Conservation (phyloP, 2,113 vertebrate species). For the Tamias sibiricus region DNA sequence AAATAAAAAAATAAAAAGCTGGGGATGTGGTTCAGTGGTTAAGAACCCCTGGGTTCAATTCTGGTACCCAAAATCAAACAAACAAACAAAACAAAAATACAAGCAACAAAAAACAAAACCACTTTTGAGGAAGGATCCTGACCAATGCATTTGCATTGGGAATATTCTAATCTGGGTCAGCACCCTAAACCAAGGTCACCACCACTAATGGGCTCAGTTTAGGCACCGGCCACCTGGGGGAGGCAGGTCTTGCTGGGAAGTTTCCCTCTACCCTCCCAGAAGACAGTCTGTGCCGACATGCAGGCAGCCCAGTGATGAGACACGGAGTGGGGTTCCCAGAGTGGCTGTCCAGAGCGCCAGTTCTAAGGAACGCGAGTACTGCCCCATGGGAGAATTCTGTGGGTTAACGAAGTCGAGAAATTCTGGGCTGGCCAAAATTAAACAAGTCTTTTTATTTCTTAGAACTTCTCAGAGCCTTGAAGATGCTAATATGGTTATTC, state of each 20-base stretch:
- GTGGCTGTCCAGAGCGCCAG: not conserved
- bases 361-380: not conserved
- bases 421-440: not conserved
- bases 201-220: not conserved
- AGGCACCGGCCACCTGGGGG: not conserved
- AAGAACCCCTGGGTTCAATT: too few relatives aligned
- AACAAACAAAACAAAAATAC: accelerated
- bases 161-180: not conserved
- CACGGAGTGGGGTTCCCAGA: not conserved
- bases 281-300: not conserved
- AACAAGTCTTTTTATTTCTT: not conserved
- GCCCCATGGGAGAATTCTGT: not conserved
- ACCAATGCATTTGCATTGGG: not conserved
- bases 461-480: not conserved
- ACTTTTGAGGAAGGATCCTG: not conserved
- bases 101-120: not conserved
- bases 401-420: not conserved
- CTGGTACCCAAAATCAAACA: not conserved
- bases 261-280: not conserved
- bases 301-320: not conserved
- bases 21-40: too few relatives aligned
- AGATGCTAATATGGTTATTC: not conserved
- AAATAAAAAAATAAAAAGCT: too few relatives aligned
- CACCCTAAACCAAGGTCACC: not conserved
- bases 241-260: not conserved